A percentile compares a stretch with the other conserved stretches of the same genome.
These are phyloP conservation scores for Aphelenchoides fujianensis DNA, from an alignment of 1,140 invertebrate species.

Conservation along the genomic window DNA sequence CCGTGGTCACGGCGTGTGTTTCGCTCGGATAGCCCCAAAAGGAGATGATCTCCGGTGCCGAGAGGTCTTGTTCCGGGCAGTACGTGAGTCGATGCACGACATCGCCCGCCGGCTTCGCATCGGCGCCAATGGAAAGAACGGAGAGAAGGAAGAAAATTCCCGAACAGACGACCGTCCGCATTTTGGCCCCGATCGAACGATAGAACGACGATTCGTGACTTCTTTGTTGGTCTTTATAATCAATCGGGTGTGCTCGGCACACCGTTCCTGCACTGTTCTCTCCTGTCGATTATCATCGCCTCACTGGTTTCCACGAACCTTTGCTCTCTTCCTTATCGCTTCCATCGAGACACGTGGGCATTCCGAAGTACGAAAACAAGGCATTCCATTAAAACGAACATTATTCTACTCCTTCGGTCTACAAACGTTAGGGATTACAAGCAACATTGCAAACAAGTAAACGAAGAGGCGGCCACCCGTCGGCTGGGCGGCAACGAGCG, in stretches of 20 bases:
- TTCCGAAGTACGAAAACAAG: too few relatives aligned
- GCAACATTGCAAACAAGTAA: too few relatives aligned
- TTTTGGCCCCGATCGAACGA: neutral
- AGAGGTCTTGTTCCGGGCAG: neutral
- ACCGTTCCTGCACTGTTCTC: too few relatives aligned
- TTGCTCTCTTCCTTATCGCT: too few relatives aligned
- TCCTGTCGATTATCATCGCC: too few relatives aligned
- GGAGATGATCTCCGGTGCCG: conserved; percentile 42
- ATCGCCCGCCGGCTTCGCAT: neutral
- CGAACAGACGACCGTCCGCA: neutral
- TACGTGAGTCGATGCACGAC: neutral
- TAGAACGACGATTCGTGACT: neutral
- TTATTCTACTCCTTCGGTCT: too few relatives aligned
- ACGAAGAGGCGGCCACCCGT: too few relatives aligned
- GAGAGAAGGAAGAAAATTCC: neutral
- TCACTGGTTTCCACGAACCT: neutral
- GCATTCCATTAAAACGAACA: too few relatives aligned
- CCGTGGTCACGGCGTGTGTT: conserved; percentile 69
- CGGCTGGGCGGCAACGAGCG: too few relatives aligned
- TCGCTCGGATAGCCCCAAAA: conserved; percentile 70
- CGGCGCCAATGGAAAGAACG: neutral
- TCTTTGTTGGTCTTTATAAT: neutral
- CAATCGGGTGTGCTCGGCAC: too few relatives aligned
- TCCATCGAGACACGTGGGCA: too few relatives aligned
- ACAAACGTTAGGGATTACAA: too few relatives aligned